Percentiles rank a stretch among this genome's conserved stretches.
Conservation (phyloP, 2,797 vertebrate genomes). For the Menidia menidia region DNA sequence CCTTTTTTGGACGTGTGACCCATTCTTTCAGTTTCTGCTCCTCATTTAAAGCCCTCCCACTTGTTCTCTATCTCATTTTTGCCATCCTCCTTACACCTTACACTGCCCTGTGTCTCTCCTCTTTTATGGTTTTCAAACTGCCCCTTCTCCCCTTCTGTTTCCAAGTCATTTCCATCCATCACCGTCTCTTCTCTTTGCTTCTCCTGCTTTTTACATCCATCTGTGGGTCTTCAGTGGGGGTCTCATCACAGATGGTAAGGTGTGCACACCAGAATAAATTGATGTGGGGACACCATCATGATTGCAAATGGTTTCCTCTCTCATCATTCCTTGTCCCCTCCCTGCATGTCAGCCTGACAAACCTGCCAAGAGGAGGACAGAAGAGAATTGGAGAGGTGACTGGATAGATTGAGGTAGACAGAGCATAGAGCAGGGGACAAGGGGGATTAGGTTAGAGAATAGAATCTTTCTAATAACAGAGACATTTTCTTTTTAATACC, state of each 20-base stretch:
- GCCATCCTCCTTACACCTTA: neutral
- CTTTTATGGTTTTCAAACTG: neutral
- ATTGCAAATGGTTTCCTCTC: conserved; percentile 41
- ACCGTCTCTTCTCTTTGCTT: conserved; percentile 31
- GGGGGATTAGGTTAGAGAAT: conserved; percentile 23
- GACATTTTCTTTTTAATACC: neutral
- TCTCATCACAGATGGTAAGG: conserved; percentile 66
- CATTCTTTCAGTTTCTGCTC: conserved; percentile 1
- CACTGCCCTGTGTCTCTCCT: neutral
- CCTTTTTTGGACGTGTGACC: conserved; percentile 22
- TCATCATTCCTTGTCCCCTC: conserved; percentile 46
- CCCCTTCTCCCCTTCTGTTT: neutral
- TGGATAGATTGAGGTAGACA: neutral
- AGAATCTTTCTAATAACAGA: neutral
- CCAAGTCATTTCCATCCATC: conserved; percentile 41
- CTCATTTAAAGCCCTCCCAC: neutral
- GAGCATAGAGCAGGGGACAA: conserved; percentile 6
- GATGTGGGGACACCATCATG: conserved; percentile 45
- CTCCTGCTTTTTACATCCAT: conserved; percentile 56
- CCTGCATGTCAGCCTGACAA: conserved; percentile 40
- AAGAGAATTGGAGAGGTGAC: conserved; percentile 21
- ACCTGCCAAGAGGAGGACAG: conserved; percentile 16
- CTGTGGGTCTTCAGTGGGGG: conserved; percentile 57
- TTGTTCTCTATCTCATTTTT: conserved; percentile 1
- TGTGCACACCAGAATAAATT: conserved; percentile 61